Evolutionary conservation across 2,113 vertebrate species (phyloP).

Genomic region (Takifugu flavidus): DNA sequence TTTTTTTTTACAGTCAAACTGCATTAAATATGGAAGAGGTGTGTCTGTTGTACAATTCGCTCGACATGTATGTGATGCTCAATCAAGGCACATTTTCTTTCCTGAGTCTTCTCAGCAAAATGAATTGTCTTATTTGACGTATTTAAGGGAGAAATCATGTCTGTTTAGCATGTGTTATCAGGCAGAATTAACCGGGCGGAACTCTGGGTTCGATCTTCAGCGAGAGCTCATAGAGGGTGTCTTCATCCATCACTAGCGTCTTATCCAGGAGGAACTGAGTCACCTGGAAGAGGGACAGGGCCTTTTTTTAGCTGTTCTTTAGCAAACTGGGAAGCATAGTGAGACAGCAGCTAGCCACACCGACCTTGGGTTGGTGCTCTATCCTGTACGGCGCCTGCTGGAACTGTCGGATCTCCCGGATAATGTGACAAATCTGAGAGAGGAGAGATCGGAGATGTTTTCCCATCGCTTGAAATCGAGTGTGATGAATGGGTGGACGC

Average conservation of each 20-base stretch:
- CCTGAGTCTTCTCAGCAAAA: slow-evolving; percentile 57
- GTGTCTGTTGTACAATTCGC: slow-evolving; percentile 5
- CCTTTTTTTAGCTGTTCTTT: not conserved
- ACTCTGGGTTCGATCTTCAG: slow-evolving; percentile 91
- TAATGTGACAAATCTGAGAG: slow-evolving; percentile 93
- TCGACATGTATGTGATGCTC: slow-evolving; percentile 23
- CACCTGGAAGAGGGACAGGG: slow-evolving; percentile 73
- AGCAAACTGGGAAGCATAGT: not conserved
- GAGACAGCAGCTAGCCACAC: not conserved
- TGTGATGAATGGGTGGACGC: no score
- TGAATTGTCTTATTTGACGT: not conserved
- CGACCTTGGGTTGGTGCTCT: slow-evolving; percentile 94
- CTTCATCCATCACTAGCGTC: slow-evolving; percentile 92
- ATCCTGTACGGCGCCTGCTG: slow-evolving; percentile 96
- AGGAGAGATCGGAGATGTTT: not conserved
- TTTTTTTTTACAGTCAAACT: no score
- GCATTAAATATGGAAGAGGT: slow-evolving; percentile 15
- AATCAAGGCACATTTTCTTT: slow-evolving; percentile 64
- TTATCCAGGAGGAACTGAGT: slow-evolving; percentile 96
- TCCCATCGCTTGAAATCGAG: no score
- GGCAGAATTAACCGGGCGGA: slow-evolving; percentile 56
- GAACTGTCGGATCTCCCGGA: slow-evolving; percentile 97
- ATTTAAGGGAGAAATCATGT: not conserved
- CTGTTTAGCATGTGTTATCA: not conserved
- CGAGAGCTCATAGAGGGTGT: slow-evolving; percentile 93